phyloP scores from a whole-genome alignment of 2,888 invertebrate genomes.

The Nymphalis urticae region DNA sequence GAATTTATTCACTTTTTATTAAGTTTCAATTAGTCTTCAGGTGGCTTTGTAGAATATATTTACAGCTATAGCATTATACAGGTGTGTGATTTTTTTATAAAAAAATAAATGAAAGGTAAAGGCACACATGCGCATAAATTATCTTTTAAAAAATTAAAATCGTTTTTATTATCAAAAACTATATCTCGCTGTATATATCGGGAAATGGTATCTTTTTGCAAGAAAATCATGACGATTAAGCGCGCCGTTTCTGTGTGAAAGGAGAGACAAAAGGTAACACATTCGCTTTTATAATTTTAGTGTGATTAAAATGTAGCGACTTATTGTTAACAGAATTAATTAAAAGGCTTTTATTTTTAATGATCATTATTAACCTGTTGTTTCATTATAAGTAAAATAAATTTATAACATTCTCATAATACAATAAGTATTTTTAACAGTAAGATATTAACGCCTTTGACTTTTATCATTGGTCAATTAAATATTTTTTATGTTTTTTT shows the following conservation, averaged over 20 bases:
- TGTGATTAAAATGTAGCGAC: neutral
- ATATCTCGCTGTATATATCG: no score
- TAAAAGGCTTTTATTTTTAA: neutral
- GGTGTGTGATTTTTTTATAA: neutral
- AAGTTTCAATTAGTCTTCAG: neutral
- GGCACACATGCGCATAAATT: no score
- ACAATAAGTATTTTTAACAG: neutral
- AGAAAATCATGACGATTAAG: no score
- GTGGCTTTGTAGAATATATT: slow-evolving; percentile 1
- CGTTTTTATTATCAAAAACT: no score
- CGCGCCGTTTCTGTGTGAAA: no score
- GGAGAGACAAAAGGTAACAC: no score
- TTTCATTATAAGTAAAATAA: neutral
- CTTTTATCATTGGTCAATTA: neutral
- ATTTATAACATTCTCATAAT: neutral
- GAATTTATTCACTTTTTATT: neutral
- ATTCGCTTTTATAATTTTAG: neutral
- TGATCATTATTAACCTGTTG: neutral
- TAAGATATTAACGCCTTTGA: neutral
- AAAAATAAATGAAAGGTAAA: no score
- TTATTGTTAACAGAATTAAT: neutral
- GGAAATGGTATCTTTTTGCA: neutral
- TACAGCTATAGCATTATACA: no score
- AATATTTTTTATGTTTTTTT: no score
- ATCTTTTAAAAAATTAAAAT: no score